Evolutionary conservation across 2,797 vertebrate genomes (phyloP).

Genomic region (Malurus leucopterus): DNA sequence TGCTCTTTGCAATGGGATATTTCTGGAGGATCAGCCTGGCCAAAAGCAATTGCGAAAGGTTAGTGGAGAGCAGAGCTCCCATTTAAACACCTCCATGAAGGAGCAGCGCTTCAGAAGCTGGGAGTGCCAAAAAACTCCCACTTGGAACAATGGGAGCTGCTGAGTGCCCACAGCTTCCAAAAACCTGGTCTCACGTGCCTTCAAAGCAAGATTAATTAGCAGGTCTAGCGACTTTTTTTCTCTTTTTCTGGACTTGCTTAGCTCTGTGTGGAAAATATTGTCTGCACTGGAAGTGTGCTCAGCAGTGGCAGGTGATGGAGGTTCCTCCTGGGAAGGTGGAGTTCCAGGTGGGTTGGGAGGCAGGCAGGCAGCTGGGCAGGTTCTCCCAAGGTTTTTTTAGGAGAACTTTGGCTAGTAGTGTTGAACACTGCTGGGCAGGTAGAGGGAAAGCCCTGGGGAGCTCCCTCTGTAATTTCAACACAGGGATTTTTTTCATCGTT

Average conservation of each 20-base stretch:
- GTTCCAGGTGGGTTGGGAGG: not conserved
- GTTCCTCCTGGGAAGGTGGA: not conserved
- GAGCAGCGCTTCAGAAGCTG: not conserved
- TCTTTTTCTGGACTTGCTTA: not conserved
- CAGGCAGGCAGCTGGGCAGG: not conserved
- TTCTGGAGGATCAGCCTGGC: slow-evolving; percentile 32
- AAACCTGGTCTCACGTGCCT: not conserved
- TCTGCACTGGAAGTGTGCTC: not conserved
- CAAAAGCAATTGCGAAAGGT: slow-evolving; percentile 30
- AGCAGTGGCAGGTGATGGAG: not conserved
- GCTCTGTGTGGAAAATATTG: not conserved
- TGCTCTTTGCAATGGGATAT: slow-evolving; percentile 6
- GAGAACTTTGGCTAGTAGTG: not conserved
- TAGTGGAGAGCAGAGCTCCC: slow-evolving; percentile 26
- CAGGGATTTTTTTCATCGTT: not conserved
- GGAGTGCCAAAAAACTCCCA: slow-evolving; percentile 1
- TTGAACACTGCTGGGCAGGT: not conserved
- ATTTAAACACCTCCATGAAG: slow-evolving; percentile 45
- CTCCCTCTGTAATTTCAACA: not conserved
- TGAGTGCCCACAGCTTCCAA: not conserved
- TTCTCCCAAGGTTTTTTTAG: not conserved
- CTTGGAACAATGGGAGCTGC: slow-evolving; percentile 25
- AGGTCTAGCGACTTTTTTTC: not conserved
- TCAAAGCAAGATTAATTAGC: not conserved
- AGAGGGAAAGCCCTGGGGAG: not conserved